phyloP scores from a whole-genome alignment of 2,113 vertebrate species.

The Sinocyclocheilus maitianheensis region DNA sequence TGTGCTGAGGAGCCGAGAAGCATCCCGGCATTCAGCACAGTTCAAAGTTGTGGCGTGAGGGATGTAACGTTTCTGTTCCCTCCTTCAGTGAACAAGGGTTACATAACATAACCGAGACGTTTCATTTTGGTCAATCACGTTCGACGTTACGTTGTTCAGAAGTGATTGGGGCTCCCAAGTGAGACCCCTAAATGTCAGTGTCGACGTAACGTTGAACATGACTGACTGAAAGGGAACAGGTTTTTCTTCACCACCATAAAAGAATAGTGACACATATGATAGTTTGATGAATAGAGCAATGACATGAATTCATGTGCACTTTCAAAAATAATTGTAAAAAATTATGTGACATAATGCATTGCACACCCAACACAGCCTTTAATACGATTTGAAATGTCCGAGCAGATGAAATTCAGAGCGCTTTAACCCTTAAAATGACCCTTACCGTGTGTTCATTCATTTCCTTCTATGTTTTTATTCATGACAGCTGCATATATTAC shows the following conservation, averaged over 20 bases:
- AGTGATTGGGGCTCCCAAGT: no score
- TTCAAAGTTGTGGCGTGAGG: no score
- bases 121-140: no score
- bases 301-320: not conserved
- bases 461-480: not conserved
- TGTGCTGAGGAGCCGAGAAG: no score
- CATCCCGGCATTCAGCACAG: no score
- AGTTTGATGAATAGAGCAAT: not conserved
- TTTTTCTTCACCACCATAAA: not conserved
- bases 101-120: no score
- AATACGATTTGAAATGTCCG: not conserved
- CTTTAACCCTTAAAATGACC: conserved; percentile 1
- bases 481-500: not conserved
- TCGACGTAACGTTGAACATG: no score
- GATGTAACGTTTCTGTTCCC: no score
- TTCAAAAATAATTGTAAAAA: not conserved
- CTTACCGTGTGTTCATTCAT: not conserved
- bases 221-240: no score
- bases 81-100: no score
- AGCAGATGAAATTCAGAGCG: not conserved
- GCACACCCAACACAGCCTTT: not conserved
- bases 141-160: no score
- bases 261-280: not conserved
- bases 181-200: no score
- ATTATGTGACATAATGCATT: not conserved